Base-by-base conservation (phyloP, 1,140 invertebrate genomes). In the Micrasema minimum region DNA sequence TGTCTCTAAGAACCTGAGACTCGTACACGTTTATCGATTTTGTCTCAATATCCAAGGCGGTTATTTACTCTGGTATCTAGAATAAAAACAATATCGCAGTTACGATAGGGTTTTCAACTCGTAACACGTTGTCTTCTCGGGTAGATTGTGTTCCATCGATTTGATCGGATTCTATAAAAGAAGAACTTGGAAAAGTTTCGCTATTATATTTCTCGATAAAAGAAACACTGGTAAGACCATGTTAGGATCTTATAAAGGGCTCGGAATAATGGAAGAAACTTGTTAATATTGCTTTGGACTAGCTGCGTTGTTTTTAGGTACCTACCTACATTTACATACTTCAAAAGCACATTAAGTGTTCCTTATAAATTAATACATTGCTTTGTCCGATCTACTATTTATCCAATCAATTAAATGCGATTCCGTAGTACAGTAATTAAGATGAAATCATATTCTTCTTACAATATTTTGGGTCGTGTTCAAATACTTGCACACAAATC, bases 61-160 rank as follows among this genome's bases (percentile, higher is more conserved):
- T 65, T 65, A 65, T 65, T 50, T 65, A 65, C 62, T 65, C 43
- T 35, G 43, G 45, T 18, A 65, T 62, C 57, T 62, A 26, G 45
- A 41, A 62, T 62, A 62, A 62, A 62, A 62, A 62, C 57, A 62
- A 41, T 43, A 62, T 62, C 57, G 38, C 20, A 16, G 53, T 62
- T 43, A 41, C 37, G 57, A 57, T 57, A 57, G 31, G 53, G 53
- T 57, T 57, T 35, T 57, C 53, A 38, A 57, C 53, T 57, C 53
- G 31, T 57, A 57, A 57, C 53, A 57, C 53, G 53, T 57, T 57
- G 53, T 57, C 26, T 57, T 16, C 26, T 35, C 26, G 53, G 31
- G 53, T 23, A 57, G 23, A 57, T 57, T 57, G 53, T 31, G 26
- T 57, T 37, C 53, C 53, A 20, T 57, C 26, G 53, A 57, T 57